A percentile compares a stretch with the other conserved stretches of the same genome.
Evolutionary conservation across 2,797 vertebrate genomes (phyloP).

Genomic region (Bradypodion ventrale): DNA sequence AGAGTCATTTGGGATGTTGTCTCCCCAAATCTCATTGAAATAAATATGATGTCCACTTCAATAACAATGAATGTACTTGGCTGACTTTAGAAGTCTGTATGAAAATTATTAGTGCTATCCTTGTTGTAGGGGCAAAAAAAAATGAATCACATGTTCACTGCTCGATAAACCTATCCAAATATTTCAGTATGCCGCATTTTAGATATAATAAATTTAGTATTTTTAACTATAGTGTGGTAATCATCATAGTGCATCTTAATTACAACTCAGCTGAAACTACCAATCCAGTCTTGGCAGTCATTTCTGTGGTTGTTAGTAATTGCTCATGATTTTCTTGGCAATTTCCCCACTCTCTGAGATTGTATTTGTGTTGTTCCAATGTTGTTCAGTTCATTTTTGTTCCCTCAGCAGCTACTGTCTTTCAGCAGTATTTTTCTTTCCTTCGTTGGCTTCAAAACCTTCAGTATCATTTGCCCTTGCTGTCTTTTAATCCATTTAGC

Average conservation of each 20-base stretch:
- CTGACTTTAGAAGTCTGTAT: background rate
- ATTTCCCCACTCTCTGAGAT: background rate
- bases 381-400: background rate
- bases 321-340: background rate
- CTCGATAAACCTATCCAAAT: background rate
- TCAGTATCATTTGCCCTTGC: background rate
- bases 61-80: background rate
- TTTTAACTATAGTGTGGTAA: background rate
- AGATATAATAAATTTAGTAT: background rate
- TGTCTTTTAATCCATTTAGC: background rate
- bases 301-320: background rate
- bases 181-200: background rate
- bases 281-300: background rate
- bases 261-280: background rate
- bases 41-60: background rate
- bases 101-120: background rate
- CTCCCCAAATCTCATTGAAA: slow-evolving; percentile 2
- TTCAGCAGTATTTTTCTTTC: background rate
- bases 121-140: background rate
- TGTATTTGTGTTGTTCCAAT: background rate
- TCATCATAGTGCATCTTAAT: background rate
- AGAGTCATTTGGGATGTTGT: background rate
- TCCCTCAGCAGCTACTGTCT: background rate
- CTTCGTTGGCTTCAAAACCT: background rate
- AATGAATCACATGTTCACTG: background rate